Evolutionary conservation across 2,797 vertebrate species (phyloP), one percentile per base, ranked within the genome.

Genomic region (Poecilia picta): DNA sequence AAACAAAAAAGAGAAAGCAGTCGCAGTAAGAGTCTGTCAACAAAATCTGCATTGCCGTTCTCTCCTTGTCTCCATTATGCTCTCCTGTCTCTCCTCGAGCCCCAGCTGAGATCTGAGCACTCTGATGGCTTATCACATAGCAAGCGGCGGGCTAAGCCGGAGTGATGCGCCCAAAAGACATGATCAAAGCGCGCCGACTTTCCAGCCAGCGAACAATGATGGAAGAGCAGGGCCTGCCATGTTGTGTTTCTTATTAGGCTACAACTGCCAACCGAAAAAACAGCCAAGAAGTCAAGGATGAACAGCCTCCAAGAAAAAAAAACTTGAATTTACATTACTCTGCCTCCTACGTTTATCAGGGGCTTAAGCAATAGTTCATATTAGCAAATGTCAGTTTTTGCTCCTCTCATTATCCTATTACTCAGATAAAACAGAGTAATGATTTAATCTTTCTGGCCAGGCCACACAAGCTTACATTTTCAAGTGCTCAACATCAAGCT

Each of bases 121-220:
- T 93, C 89, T 93, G 92, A 95, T 94, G 92, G 91, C 90, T 95
- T 94, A 95, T 94, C 92, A 94, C 93, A 87, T 79, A 83, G 90
- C 78, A 81, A 93, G 93, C 91, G 88, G 89, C 89, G 82, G 87
- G 88, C 93, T 94, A 93, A 94, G 92, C 94, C 87, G 81, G 88
- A 93, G 93, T 83, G 90, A 93, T 91, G 93, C 88, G 75, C 91
- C 90, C 88, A 84, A 89, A 94, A 94, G 88, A 94, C 92, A 89
- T 94, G 95, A 96, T 96, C 95, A 96, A 95, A 96, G 95, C 89
- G 3, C 86, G 88, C 87, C 90, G 93, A 93, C 89, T 93, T 93
- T 94, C 86, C 90, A 89, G 89, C 83, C 87, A 84, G 89, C 85
- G 71, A 57, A 89, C 83, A 87, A 88, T 91, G 94, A 96, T 86